These are phyloP conservation scores for Drosophila algonquin DNA, from an alignment of 2,888 invertebrate genomes.

Conservation along the genomic window DNA sequence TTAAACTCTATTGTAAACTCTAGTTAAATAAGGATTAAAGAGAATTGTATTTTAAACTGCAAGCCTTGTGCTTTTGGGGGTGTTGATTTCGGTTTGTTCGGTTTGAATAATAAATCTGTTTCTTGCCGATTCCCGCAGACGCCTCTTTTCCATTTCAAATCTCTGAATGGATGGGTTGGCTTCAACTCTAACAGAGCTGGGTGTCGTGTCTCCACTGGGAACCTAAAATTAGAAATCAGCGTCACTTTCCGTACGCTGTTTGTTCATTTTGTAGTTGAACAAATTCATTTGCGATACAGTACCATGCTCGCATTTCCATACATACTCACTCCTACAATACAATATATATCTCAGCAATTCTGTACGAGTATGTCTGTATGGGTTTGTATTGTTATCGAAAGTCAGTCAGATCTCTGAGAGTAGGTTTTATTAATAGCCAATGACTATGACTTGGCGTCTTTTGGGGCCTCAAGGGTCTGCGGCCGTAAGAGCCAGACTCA, in stretches of 20 bases:
- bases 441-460: slow-evolving; percentile 54
- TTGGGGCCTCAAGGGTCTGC: slow-evolving; percentile 4
- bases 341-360: slow-evolving; percentile 21
- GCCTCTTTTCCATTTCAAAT: slow-evolving; percentile 15
- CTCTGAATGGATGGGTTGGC: slow-evolving; percentile 2
- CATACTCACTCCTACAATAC: slow-evolving; percentile 5
- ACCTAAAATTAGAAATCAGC: slow-evolving; percentile 49
- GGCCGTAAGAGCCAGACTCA: slow-evolving; percentile 1
- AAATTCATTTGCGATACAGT: slow-evolving; percentile 66
- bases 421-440: slow-evolving; percentile 62
- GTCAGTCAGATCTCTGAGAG: slow-evolving; percentile 56
- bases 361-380: slow-evolving; percentile 8
- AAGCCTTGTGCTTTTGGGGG: background rate
- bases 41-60: slow-evolving; percentile 11
- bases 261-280: slow-evolving; percentile 50
- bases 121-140: background rate
- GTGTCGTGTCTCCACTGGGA: slow-evolving; percentile 20
- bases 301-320: slow-evolving; percentile 34
- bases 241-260: slow-evolving; percentile 44
- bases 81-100: background rate
- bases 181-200: slow-evolving; percentile 21
- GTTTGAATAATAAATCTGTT: too few species aligned
- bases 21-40: slow-evolving; percentile 24
- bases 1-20: slow-evolving; percentile 23
- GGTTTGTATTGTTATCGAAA: slow-evolving; percentile 56